phyloP scores from a whole-genome alignment of 2,888 invertebrate species.

The Mamestra brassicae region DNA sequence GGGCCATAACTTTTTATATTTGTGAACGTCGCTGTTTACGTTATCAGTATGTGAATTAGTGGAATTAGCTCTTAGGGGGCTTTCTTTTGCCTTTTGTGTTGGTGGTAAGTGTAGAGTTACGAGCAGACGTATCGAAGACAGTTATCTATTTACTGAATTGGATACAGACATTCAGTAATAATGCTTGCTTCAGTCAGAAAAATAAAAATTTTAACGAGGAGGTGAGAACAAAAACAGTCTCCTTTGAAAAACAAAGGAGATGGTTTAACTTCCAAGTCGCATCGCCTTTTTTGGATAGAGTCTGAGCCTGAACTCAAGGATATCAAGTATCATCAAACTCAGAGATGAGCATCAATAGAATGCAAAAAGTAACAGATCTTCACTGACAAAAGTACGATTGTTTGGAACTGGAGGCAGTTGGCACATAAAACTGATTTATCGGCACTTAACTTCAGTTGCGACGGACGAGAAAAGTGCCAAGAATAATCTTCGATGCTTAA shows the following conservation, averaged over 20 bases:
- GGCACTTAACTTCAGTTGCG: constrained; percentile 73
- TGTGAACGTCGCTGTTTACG: constrained; percentile 33
- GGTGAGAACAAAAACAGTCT: neutral
- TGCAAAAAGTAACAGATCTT: constrained; percentile 66
- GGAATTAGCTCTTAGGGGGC: constrained; percentile 1
- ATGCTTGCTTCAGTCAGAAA: neutral
- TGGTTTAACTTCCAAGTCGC: neutral
- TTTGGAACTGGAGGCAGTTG: constrained; percentile 57
- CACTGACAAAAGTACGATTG: constrained; percentile 59
- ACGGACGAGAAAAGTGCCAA: constrained; percentile 67
- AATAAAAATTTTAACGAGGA: neutral
- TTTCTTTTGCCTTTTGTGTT: neutral
- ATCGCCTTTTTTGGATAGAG: constrained; percentile 23
- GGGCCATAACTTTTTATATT: constrained; percentile 52
- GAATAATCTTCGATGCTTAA: constrained; percentile 71
- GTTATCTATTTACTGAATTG: neutral
- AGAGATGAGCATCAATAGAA: constrained; percentile 62
- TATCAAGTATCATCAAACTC: constrained; percentile 58
- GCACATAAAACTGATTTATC: constrained; percentile 74
- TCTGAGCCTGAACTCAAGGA: constrained; percentile 43
- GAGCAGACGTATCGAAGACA: neutral
- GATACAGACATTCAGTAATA: too few relatives aligned
- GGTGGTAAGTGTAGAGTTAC: neutral
- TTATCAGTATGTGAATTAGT: constrained; percentile 35
- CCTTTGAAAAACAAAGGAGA: neutral